Base-by-base conservation (phyloP, 2,797 vertebrate genomes). In the Triplophysa bombifrons region DNA sequence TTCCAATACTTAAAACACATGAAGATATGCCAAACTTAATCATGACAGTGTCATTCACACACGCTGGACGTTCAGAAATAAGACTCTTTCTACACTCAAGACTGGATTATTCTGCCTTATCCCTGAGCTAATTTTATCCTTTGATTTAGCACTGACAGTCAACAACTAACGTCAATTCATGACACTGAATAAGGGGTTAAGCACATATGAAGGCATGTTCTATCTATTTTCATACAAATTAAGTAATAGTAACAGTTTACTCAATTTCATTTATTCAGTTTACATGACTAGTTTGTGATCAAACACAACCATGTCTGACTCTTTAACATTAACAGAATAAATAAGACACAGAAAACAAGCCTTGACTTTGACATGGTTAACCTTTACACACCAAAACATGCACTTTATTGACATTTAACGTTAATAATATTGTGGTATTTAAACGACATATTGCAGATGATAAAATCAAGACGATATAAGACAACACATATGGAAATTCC, bases 41-140 rank as follows among this genome's bases (percentile, higher is more conserved):
- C 16, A 10, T 30, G 19, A 30, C 14, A 5, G 19, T 44, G 38
- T 25, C 65, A 69, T 44, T 65, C 14, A 44, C 63, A 22, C 63
- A 22, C 41, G 48, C 14, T 56, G 44, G 72, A 38, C 64, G n/a
- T 69, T 76, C 56, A 82, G 67, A 80, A 72, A 85, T 55, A 83
- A 63, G 48, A 75, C 38, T 4, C 51, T 64, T 71, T 19, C 65
- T 56, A 69, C 60, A n/a, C 48, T 56, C 58, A 65, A 76, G 68
- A 67, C 53, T 68, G 77, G 84, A 85, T 88, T 85, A 86, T 73
- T 50, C 60, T 7, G 58, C n/a, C 67, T 88, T 80, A 86, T 82
- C 80, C 81, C 56, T 19, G 56, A 72, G 81, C 82, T 85, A 84
- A 84, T 85, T 86, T 83, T 86, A 86, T 74, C 70, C 82, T 79